Conservation (phyloP, 2,113 vertebrate species). For the Bujurquina vittata region DNA sequence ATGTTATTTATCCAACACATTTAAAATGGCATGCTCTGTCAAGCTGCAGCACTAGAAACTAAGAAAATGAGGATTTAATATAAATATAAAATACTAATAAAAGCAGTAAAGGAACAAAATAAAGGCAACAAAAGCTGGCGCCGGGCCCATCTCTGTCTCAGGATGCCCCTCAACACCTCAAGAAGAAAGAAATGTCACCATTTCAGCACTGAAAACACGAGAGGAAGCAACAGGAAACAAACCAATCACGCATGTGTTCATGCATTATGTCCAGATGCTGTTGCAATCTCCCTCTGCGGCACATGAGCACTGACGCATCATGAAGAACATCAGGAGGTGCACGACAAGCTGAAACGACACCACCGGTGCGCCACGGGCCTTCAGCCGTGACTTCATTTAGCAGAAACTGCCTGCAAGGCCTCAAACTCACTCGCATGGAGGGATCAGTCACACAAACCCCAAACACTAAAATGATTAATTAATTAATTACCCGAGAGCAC, state of each 20-base stretch:
- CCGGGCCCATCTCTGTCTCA: neutral
- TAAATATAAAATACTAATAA: neutral
- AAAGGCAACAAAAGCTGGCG: neutral
- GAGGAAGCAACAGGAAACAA: neutral
- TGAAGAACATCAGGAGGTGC: neutral
- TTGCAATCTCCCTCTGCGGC: neutral
- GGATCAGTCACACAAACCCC: neutral
- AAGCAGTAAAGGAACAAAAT: neutral
- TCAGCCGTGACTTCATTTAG: neutral
- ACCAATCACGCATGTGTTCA: too few relatives aligned
- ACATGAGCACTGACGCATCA: neutral
- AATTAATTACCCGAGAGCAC: constrained; percentile 86
- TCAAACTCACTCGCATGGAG: neutral
- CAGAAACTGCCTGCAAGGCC: neutral
- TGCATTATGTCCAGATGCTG: neutral
- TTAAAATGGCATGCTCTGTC: too few relatives aligned
- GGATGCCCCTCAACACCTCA: neutral
- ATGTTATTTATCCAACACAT: too few relatives aligned
- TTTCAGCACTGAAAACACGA: neutral
- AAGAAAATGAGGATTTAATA: neutral
- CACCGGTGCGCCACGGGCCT: neutral
- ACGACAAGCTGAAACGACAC: neutral
- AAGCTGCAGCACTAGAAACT: neutral
- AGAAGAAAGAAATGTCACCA: neutral
- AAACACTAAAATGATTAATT: neutral